phyloP scores from a whole-genome alignment of 2,113 vertebrate species.

The Tricholaema leucomelas region DNA sequence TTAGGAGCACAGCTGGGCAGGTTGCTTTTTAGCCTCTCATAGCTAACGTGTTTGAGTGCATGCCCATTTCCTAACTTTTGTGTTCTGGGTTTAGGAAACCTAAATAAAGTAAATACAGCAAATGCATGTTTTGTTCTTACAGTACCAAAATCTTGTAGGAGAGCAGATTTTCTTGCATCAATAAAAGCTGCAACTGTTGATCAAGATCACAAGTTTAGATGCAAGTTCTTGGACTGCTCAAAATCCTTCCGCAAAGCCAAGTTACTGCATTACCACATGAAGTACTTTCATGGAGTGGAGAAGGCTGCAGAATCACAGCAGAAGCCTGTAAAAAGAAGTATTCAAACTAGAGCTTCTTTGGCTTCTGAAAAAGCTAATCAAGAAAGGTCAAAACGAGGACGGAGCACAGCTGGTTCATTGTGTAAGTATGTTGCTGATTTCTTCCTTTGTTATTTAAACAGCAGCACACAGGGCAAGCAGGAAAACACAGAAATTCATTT shows the following conservation, averaged over 20 bases:
- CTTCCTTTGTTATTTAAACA: neutral
- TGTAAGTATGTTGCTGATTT: slow-evolving; percentile 78
- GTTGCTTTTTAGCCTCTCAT: neutral
- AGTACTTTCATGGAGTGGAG: slow-evolving; percentile 95
- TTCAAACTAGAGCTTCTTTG: slow-evolving; percentile 82
- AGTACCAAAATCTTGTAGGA: slow-evolving; percentile 93
- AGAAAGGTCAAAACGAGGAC: slow-evolving; percentile 83
- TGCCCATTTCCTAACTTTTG: neutral
- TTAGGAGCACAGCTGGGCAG: neutral
- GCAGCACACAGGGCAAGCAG: neutral
- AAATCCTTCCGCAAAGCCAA: slow-evolving; percentile 97
- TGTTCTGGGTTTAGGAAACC: slow-evolving; percentile 3
- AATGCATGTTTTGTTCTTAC: slow-evolving; percentile 68
- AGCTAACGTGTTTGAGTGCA: neutral
- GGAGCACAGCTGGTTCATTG: slow-evolving; percentile 81
- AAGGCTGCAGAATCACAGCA: slow-evolving; percentile 82
- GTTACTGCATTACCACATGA: slow-evolving; percentile 95
- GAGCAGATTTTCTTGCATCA: slow-evolving; percentile 71
- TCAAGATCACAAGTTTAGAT: slow-evolving; percentile 94
- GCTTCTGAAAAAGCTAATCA: slow-evolving; percentile 80
- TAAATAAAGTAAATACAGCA: slow-evolving; percentile 3
- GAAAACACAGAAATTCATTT: neutral
- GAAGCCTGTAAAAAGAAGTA: slow-evolving; percentile 80
- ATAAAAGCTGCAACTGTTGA: slow-evolving; percentile 81
- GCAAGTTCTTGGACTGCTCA: slow-evolving; percentile 87